These are phyloP conservation scores for Trichopoda pennipes DNA, from an alignment of 2,888 invertebrate species.

Conservation along the genomic window DNA sequence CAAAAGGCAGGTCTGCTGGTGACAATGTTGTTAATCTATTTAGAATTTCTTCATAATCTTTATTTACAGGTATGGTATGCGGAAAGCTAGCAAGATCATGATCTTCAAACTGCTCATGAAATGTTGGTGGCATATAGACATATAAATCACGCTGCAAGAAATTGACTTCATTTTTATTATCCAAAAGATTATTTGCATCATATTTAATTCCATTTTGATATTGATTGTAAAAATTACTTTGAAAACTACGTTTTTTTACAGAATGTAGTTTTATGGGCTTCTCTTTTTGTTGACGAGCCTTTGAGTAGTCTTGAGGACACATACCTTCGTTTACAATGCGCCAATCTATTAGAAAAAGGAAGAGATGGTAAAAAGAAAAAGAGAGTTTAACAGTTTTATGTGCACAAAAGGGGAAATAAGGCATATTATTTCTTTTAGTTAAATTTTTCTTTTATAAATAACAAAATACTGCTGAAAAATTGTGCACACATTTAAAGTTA, in stretches of 20 bases:
- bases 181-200: background rate
- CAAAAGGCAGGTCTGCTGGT: background rate
- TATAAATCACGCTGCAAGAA: conserved; percentile 14
- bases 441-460: too few relatives aligned
- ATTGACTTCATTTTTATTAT: conserved; percentile 17
- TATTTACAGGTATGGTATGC: background rate
- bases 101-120: conserved; percentile 69
- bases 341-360: conserved; percentile 71
- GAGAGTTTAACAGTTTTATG: background rate
- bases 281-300: conserved; percentile 46
- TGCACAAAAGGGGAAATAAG: too few relatives aligned
- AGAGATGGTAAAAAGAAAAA: background rate
- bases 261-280: conserved; percentile 22
- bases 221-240: conserved; percentile 49
- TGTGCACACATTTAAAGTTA: too few relatives aligned
- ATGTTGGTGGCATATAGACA: conserved; percentile 73
- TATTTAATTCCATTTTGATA: background rate
- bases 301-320: conserved; percentile 74
- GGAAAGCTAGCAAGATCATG: conserved; percentile 11
- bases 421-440: too few relatives aligned
- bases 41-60: conserved; percentile 27
- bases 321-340: conserved; percentile 73
- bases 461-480: too few relatives aligned
- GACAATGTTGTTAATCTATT: conserved; percentile 20
- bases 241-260: conserved; percentile 71